A percentile compares a stretch with the other conserved stretches of the same genome.
These are phyloP conservation scores for Apus apus DNA, from an alignment of 2,113 vertebrate species.

Conservation along the genomic window DNA sequence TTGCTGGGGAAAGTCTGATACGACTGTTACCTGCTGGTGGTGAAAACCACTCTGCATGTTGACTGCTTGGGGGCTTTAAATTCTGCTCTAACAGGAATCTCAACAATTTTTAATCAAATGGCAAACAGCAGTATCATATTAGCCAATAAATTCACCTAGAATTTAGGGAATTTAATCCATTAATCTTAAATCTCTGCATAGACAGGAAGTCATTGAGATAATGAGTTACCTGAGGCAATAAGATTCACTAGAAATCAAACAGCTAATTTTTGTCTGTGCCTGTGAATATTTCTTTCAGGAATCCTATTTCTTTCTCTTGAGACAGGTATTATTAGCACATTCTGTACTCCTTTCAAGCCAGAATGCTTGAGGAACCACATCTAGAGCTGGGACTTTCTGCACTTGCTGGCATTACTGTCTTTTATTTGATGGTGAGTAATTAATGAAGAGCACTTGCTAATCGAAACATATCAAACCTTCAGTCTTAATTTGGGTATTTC, in stretches of 20 bases:
- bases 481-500: not conserved
- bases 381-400: not conserved
- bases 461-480: not conserved
- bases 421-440: not conserved
- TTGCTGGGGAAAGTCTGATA: not conserved
- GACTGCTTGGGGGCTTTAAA: not conserved
- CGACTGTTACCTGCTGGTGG: not conserved
- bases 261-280: conserved; percentile 39
- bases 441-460: not conserved
- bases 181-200: conserved; percentile 58
- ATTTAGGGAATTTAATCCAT: conserved; percentile 65
- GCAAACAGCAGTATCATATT: conserved; percentile 13
- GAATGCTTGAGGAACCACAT: not conserved
- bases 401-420: not conserved
- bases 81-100: not conserved
- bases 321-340: conserved; percentile 34
- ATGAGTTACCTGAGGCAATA: conserved; percentile 67
- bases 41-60: not conserved
- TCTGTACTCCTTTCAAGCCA: not conserved
- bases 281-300: conserved; percentile 41
- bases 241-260: conserved; percentile 45
- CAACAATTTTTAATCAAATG: conserved; percentile 26
- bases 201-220: conserved; percentile 52
- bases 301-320: conserved; percentile 17
- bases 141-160: conserved; percentile 47